Conservation (phyloP, 1,140 invertebrate species). For the Holotrichia oblita region DNA sequence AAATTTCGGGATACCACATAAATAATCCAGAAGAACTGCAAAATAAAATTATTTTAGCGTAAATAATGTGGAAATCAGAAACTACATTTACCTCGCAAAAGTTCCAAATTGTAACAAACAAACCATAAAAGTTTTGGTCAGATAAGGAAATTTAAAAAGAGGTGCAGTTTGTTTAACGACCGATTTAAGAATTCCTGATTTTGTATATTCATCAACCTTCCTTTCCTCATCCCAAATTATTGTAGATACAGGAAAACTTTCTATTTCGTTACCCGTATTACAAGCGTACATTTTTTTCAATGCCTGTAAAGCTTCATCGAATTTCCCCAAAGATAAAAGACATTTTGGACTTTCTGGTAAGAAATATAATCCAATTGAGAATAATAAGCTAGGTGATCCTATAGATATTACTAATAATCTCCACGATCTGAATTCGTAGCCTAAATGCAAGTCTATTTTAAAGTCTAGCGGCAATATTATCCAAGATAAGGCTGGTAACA, state of each 20-base stretch:
- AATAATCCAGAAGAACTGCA: conserved; percentile 65
- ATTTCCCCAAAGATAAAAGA: conserved; percentile 74
- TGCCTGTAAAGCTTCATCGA: conserved; percentile 70
- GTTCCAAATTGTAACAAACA: conserved; percentile 67
- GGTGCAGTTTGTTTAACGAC: conserved; percentile 64
- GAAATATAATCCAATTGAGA: conserved; percentile 69
- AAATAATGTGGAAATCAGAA: neutral
- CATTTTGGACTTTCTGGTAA: conserved; percentile 85
- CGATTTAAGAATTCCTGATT: conserved; percentile 47
- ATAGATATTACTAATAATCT: conserved; percentile 66
- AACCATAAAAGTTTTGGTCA: conserved; percentile 67
- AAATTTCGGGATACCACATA: conserved; percentile 67
- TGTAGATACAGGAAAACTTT: conserved; percentile 70
- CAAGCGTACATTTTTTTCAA: conserved; percentile 67
- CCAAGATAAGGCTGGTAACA: conserved; percentile 74
- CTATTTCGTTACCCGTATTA: conserved; percentile 69
- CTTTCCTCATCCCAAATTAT: conserved; percentile 49
- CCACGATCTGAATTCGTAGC: conserved; percentile 68
- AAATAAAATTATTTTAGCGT: no score
- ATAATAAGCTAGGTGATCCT: conserved; percentile 69
- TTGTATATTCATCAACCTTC: conserved; percentile 41
- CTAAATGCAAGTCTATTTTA: conserved; percentile 46
- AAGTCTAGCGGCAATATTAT: conserved; percentile 66
- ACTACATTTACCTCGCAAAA: conserved; percentile 61
- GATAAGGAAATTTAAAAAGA: conserved; percentile 63